A percentile compares a stretch with the other conserved stretches of the same genome.
Conservation (phyloP, 2,888 invertebrate species). For the Thysanoteuthis rhombus region DNA sequence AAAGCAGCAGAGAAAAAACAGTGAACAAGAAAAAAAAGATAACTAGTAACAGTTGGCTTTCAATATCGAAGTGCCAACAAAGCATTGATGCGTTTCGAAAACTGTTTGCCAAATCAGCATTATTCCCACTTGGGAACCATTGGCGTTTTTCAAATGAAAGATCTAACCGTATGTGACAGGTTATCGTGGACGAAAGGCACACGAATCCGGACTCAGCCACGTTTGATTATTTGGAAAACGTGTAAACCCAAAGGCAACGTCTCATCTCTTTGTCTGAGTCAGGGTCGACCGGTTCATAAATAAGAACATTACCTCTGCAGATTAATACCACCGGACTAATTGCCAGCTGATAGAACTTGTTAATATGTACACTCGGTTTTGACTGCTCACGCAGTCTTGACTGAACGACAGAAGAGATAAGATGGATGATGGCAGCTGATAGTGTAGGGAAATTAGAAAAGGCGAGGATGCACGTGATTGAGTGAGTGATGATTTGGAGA, state of each 20-base stretch:
- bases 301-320: background rate
- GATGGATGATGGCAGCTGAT: background rate
- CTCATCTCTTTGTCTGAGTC: background rate
- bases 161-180: background rate
- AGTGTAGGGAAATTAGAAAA: background rate
- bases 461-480: background rate
- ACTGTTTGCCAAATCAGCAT: background rate
- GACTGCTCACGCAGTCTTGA: background rate
- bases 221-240: background rate
- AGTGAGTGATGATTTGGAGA: background rate
- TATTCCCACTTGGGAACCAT: background rate
- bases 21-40: background rate
- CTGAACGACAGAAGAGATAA: background rate
- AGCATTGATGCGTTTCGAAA: background rate
- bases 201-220: background rate
- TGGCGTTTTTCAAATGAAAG: background rate
- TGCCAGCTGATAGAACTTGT: background rate
- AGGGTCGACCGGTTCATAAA: background rate
- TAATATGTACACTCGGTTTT: background rate
- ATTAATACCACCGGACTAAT: background rate
- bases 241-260: background rate
- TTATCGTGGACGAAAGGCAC: background rate
- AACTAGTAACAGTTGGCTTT: background rate
- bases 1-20: background rate
- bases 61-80: background rate